These are phyloP conservation scores for Chaetura pelagica DNA, from an alignment of 2,113 vertebrate species.

Conservation along the genomic window DNA sequence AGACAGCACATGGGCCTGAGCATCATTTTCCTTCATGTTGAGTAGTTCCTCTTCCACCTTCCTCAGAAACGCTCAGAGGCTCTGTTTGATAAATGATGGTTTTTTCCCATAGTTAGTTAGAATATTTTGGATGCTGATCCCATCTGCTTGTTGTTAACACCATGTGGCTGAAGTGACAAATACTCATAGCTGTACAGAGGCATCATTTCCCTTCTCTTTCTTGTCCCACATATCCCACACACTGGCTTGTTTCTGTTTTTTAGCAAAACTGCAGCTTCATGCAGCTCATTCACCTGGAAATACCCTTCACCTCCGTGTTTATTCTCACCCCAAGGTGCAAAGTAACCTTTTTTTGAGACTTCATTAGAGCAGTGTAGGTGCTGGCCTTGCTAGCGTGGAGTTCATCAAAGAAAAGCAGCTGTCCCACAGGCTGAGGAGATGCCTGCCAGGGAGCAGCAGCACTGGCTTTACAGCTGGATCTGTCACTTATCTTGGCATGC, in stretches of 20 bases:
- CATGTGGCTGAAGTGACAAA: not conserved
- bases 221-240: not conserved
- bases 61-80: not conserved
- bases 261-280: not conserved
- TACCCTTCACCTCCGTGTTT: not conserved
- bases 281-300: not conserved
- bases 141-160: not conserved
- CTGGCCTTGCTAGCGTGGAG: not conserved
- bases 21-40: not conserved
- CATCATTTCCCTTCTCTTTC: not conserved
- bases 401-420: not conserved
- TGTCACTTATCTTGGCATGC: not conserved
- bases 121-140: not conserved
- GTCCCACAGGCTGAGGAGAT: not conserved
- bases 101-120: not conserved
- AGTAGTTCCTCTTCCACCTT: not conserved
- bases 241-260: not conserved
- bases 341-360: not conserved
- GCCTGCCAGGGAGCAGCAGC: not conserved
- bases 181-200: not conserved
- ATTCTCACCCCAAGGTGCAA: not conserved
- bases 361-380: not conserved
- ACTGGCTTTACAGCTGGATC: not conserved
- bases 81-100: not conserved
- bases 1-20: not conserved